Evolutionary conservation across 2,888 invertebrate genomes (phyloP).

Genomic region (Electrophaes corylata): DNA sequence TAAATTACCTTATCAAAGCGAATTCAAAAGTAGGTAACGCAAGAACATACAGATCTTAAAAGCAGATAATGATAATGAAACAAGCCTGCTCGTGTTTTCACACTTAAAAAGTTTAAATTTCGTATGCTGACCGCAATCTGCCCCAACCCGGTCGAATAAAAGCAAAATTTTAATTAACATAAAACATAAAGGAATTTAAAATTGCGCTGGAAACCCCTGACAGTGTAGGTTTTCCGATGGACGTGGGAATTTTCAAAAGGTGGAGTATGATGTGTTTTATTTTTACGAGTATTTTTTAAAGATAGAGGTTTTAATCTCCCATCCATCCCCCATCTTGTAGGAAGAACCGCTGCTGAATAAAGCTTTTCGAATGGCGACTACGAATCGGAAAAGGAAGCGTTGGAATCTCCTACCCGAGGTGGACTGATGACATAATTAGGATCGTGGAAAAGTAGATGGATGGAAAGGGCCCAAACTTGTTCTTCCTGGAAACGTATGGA

Average conservation of each 20-base stretch:
- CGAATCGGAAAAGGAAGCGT: no score
- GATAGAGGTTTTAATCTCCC: neutral
- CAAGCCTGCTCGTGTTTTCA: conserved; percentile 35
- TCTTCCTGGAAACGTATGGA: no score
- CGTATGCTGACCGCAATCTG: conserved; percentile 57
- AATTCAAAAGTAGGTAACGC: conserved; percentile 26
- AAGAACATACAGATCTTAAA: conserved; percentile 48
- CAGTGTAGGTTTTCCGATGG: conserved; percentile 31
- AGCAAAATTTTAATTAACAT: conserved; percentile 65
- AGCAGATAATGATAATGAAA: conserved; percentile 53
- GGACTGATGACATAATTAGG: no score
- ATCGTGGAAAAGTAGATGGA: no score
- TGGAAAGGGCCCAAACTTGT: no score
- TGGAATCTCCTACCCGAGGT: no score
- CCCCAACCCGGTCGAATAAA: conserved; percentile 54
- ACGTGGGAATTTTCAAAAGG: conserved; percentile 18
- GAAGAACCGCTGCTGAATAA: no score
- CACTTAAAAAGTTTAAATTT: conserved; percentile 53
- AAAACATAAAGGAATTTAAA: conserved; percentile 54
- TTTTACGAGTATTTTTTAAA: conserved; percentile 6
- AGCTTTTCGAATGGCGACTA: no score
- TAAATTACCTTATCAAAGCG: conserved; percentile 20
- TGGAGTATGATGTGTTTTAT: conserved; percentile 1
- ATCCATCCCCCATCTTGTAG: no score
- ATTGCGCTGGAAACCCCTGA: conserved; percentile 33